Evolutionary conservation across 2,113 vertebrate genomes (phyloP), one percentile per base, ranked within the genome.

Genomic region (Polypterus bichir): DNA sequence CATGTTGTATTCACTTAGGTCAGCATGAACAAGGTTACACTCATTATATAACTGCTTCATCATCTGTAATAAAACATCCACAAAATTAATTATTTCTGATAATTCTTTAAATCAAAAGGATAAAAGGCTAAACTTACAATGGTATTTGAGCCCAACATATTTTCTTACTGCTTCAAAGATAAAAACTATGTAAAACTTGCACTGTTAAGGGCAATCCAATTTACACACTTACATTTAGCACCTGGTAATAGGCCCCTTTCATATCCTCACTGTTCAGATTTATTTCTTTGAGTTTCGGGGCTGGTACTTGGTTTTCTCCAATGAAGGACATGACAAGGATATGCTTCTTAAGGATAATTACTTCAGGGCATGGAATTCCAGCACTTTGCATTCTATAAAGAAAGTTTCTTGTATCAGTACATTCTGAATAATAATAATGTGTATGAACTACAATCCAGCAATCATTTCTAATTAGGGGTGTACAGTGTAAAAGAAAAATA

Each of bases 261-360:
- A 92, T 86, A 70, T 99, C 93, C 73, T 96, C 92, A n/a, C 70
- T 74, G 63, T 69, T 74, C 66, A 99, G 76, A 45, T 71, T 77
- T 57, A 83, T 86, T 70, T 98, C 95, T 76, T 97, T 98, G 4
- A 99, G 75, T 73, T 97, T 99, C 60, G 92, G 95, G 59, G 96
- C 95, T 62, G 96, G 93, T 44, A 94, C 73, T 67, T 97, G 92
- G 70, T 97, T 90, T 53, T 88, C 83, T 52, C 96, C 96, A 71
- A 99, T 94, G 79, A 99, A 99, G 4, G 96, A 97, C 94, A 99
- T 90, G 67, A 97, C 96, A 77, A 99, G 84, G 75, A 99, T 75
- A 27, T 99, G 95, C 59, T 98, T 99, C 83, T 91, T 97, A 69
- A 97, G 79, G 59, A 89, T 73, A 59, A 98, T 89, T 67, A 93